A percentile compares a stretch with the other conserved stretches of the same genome.
Conservation (phyloP, 2,113 vertebrate genomes). For the Prunella fulvescens region DNA sequence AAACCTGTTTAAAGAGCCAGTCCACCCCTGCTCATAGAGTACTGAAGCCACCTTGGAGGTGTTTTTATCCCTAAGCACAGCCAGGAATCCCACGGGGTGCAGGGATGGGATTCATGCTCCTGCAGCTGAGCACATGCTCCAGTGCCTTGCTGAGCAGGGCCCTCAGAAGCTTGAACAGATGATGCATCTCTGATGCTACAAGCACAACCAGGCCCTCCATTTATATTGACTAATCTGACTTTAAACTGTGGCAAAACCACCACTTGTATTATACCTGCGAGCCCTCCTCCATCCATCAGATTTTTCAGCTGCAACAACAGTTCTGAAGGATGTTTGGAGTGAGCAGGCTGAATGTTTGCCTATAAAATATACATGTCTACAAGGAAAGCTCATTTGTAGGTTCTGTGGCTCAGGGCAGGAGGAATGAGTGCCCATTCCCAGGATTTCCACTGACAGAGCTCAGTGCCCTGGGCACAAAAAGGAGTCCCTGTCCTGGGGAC, state of each 20-base stretch:
- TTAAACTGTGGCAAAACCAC: background rate
- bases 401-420: background rate
- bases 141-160: background rate
- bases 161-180: background rate
- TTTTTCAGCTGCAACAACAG: background rate
- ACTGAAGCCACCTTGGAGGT: background rate
- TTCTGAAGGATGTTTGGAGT: background rate
- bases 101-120: background rate
- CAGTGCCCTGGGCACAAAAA: background rate
- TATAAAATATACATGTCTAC: background rate
- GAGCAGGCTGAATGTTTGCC: background rate
- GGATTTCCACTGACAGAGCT: background rate
- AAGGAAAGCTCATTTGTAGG: background rate
- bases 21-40: background rate
- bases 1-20: background rate
- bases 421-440: fast-evolving
- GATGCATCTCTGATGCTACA: background rate
- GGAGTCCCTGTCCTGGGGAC: background rate
- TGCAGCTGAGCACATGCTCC: background rate
- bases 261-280: background rate
- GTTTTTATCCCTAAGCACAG: background rate
- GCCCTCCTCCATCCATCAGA: background rate
- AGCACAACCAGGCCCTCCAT: background rate
- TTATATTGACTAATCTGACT: background rate
- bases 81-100: background rate